A percentile compares a stretch with the other conserved stretches of the same genome.
Evolutionary conservation across 2,888 invertebrate genomes (phyloP).

Genomic region (Marronus borbonicus): DNA sequence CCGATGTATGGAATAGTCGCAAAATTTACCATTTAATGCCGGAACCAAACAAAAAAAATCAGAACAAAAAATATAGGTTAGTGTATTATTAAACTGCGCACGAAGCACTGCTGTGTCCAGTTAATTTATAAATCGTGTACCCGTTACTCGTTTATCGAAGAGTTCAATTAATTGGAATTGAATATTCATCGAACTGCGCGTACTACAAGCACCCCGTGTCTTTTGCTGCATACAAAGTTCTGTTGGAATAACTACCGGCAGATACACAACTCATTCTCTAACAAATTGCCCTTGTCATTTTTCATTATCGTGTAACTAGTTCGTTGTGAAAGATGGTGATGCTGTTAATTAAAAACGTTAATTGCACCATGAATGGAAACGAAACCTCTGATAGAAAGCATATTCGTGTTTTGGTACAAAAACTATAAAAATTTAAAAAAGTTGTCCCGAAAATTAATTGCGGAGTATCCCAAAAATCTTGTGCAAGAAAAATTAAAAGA

Average conservation of each 20-base stretch:
- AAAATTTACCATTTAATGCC: no score
- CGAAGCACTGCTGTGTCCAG: constrained; percentile 24
- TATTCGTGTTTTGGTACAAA: neutral
- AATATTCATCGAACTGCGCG: constrained; percentile 48
- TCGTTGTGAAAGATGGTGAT: no score
- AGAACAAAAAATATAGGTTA: neutral
- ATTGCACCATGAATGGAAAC: no score
- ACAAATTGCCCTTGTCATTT: no score
- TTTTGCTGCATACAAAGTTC: neutral
- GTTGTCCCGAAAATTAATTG: no score
- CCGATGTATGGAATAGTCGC: no score
- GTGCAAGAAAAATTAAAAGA: no score
- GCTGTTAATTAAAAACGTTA: no score
- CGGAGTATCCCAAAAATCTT: no score
- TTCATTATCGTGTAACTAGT: no score
- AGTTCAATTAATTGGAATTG: constrained; percentile 51
- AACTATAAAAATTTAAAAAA: neutral
- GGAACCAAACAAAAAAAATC: no score
- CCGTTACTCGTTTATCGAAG: constrained; percentile 44
- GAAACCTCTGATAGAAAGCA: no score
- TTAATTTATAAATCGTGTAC: constrained; percentile 50
- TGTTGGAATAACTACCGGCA: constrained; percentile 21
- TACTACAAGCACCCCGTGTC: constrained; percentile 25
- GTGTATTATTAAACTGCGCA: constrained; percentile 21
- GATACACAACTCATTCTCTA: neutral